phyloP scores from a whole-genome alignment of 2,113 vertebrate genomes.

The Brachyhypopomus gauderio region DNA sequence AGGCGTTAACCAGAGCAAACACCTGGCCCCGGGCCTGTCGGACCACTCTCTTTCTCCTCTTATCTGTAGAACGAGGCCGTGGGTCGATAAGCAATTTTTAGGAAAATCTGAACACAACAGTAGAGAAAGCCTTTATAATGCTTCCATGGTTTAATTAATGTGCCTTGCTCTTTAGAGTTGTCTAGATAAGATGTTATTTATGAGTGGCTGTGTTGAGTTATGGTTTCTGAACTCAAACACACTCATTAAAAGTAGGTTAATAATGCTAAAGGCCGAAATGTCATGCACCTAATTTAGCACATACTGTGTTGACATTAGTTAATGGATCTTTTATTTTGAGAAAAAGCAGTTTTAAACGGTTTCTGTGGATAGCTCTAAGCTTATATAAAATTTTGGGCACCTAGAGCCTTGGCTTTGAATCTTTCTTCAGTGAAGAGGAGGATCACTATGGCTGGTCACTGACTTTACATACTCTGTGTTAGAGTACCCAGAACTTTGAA shows the following conservation, averaged over 20 bases:
- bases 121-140: conserved; percentile 8
- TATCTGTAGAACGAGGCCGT: conserved; percentile 12
- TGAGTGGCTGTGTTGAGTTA: not conserved
- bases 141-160: not conserved
- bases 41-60: conserved; percentile 4
- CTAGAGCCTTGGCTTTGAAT: not conserved
- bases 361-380: not conserved
- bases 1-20: conserved; percentile 3
- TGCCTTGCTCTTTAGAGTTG: not conserved
- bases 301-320: not conserved
- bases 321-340: not conserved
- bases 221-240: not conserved
- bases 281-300: not conserved
- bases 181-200: conserved; percentile 5
- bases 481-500: not conserved
- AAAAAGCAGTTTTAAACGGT: not conserved
- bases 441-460: not conserved
- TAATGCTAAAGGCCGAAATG: not conserved
- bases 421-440: not conserved
- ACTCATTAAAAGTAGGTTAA: not conserved
- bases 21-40: not conserved
- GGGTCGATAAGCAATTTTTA: not conserved
- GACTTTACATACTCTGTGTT: not conserved
- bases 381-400: not conserved
- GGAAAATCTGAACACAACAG: not conserved